Base-by-base conservation (phyloP, 2,888 invertebrate genomes). In the Drosophila nr. perissopoda region DNA sequence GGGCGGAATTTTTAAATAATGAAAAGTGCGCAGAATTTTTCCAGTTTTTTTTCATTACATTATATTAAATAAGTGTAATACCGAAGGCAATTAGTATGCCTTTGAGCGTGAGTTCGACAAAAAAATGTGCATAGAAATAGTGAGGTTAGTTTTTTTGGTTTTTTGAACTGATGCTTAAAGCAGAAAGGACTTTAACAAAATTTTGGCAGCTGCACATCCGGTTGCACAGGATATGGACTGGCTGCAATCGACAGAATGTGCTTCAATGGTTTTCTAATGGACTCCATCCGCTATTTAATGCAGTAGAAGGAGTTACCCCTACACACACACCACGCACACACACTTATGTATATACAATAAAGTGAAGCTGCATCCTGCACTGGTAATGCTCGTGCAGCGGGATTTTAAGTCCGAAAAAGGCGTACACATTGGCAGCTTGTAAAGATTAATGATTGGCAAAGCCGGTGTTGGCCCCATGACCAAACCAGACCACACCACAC, bases 211-310 rank as follows among this genome's bases (percentile, higher is more conserved):
- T 84, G 87, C 71, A 81, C 74, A 77, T 74, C 82, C 87, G 70
- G 54, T 54, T 64, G 62, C 67, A 29, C 82, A 72, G 89, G 79
- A 85, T 89, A 72, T 85, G 73, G 56, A 84, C 72, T 72, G 71
- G 73, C 86, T 90, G 90, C 87, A 88, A 90, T 90, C 87, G 89
- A 83, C 89, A 82, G 80, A 88, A 87, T 89, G 89, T 86, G 90
- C 89, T 87, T 87, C 90, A 87, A 87, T 87, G 86, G 80, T 78
- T 87, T 87, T 90, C 87, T 90, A 87, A 87, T 87, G 87, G 87
- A 87, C 90, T 90, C 70, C 72, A 85, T 86, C 90, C 88, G 90
- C 90, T 78, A 71, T 87, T 85, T 89, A 89, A 85, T 88, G 83
- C 87, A 85, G 27, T 25, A 8, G 21, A 25, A 4, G 21, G 45